Evolutionary conservation across 2,797 vertebrate genomes (phyloP).

Genomic region (Amniataba percoides): DNA sequence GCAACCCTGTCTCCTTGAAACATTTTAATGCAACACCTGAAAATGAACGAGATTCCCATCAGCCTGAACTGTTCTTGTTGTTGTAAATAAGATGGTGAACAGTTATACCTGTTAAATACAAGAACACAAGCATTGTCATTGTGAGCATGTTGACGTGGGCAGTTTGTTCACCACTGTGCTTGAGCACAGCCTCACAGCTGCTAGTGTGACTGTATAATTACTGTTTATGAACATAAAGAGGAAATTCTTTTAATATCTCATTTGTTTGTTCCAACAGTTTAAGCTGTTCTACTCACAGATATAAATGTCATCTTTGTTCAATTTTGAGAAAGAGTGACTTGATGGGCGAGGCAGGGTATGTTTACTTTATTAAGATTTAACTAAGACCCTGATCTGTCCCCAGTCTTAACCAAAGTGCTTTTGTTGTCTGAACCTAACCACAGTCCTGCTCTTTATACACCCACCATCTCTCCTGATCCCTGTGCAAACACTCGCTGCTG

Average conservation of each 20-base stretch:
- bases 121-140: background rate
- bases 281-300: background rate
- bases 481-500: conserved; percentile 1
- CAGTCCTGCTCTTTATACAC: background rate
- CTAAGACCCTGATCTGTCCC: background rate
- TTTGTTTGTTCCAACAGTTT: background rate
- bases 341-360: background rate
- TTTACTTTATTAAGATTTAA: background rate
- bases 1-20: background rate
- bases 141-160: background rate
- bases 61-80: too few species aligned
- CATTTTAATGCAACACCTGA: background rate
- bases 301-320: background rate
- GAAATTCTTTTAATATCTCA: background rate
- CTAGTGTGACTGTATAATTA: background rate
- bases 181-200: background rate
- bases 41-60: background rate
- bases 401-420: background rate
- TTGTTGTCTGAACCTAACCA: background rate
- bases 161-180: background rate
- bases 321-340: background rate
- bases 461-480: background rate
- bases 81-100: background rate
- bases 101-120: background rate
- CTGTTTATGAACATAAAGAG: background rate